A percentile compares a stretch with the other conserved stretches of the same genome.
Evolutionary conservation across 2,888 invertebrate species (phyloP).

Genomic region (Sisyra terminalis): DNA sequence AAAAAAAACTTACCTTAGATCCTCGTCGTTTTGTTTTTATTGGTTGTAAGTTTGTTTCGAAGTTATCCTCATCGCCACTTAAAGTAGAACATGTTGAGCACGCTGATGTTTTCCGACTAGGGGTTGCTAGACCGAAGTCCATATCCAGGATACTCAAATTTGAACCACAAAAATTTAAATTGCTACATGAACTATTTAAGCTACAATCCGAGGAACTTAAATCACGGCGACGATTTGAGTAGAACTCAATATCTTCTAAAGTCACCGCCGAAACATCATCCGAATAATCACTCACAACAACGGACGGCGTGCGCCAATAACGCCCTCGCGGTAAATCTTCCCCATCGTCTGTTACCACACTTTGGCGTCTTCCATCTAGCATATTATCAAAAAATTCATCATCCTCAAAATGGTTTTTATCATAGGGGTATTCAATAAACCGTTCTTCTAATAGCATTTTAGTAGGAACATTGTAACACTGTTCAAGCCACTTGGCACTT

Average conservation of each 20-base stretch:
- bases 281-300: slow-evolving; percentile 76
- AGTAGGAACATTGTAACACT: slow-evolving; percentile 21
- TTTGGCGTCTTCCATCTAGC: slow-evolving; percentile 29
- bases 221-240: slow-evolving; percentile 27
- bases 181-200: slow-evolving; percentile 38
- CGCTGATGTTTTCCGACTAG: slow-evolving; percentile 45
- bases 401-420: slow-evolving; percentile 29
- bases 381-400: slow-evolving; percentile 14
- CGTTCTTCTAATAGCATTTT: slow-evolving; percentile 38
- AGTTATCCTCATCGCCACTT: slow-evolving; percentile 51
- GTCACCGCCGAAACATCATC: slow-evolving; percentile 46
- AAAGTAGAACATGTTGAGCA: slow-evolving; percentile 61
- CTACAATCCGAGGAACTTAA: slow-evolving; percentile 34
- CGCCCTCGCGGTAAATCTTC: slow-evolving; percentile 29
- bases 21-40: slow-evolving; percentile 3
- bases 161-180: slow-evolving; percentile 38
- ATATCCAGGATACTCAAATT: slow-evolving; percentile 35
- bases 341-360: slow-evolving; percentile 29
- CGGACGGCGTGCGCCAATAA: slow-evolving; percentile 68
- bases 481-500: slow-evolving; percentile 7
- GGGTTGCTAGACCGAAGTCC: slow-evolving; percentile 33
- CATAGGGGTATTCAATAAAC: slow-evolving; percentile 31
- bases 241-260: slow-evolving; percentile 40
- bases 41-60: slow-evolving; percentile 1
- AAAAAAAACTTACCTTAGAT: slow-evolving; percentile 4